Conservation (phyloP, 2,888 invertebrate species). For the Trichopria drosophilae region DNA sequence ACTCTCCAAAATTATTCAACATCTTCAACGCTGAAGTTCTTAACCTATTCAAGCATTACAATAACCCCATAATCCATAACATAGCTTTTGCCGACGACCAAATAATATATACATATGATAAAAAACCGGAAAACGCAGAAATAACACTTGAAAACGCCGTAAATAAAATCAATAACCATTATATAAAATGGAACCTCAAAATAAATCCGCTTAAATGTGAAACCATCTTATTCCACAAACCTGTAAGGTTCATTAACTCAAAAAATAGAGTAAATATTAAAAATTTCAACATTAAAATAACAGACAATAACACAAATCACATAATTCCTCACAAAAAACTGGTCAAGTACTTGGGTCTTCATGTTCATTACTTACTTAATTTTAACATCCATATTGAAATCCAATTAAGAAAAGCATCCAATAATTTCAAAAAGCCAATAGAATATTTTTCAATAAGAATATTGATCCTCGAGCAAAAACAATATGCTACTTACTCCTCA, state of each 20-base stretch:
- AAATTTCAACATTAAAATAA: conserved; percentile 13
- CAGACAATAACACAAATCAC: neutral
- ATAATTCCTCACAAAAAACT: conserved; percentile 10
- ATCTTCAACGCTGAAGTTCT: conserved; percentile 26
- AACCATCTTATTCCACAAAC: conserved; percentile 28
- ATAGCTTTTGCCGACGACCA: conserved; percentile 32
- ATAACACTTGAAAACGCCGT: conserved; percentile 3
- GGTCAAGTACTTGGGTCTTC: conserved; percentile 30
- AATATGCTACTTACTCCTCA: conserved; percentile 26
- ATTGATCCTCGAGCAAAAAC: conserved; percentile 18
- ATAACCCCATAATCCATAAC: neutral
- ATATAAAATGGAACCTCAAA: conserved; percentile 26
- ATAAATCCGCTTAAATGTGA: conserved; percentile 34
- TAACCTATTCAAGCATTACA: conserved; percentile 25
- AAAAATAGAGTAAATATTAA: conserved; percentile 7
- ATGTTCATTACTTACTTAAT: conserved; percentile 20
- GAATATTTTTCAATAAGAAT: conserved; percentile 23
- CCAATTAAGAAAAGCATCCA: conserved; percentile 24
- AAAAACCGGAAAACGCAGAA: neutral
- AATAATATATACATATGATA: conserved; percentile 9
- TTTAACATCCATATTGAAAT: conserved; percentile 19
- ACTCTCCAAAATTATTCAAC: conserved; percentile 29
- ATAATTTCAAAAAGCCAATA: conserved; percentile 7
- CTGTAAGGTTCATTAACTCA: neutral
- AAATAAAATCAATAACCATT: conserved; percentile 6